phyloP scores from a whole-genome alignment of 2,113 vertebrate genomes.

The Channa argus region DNA sequence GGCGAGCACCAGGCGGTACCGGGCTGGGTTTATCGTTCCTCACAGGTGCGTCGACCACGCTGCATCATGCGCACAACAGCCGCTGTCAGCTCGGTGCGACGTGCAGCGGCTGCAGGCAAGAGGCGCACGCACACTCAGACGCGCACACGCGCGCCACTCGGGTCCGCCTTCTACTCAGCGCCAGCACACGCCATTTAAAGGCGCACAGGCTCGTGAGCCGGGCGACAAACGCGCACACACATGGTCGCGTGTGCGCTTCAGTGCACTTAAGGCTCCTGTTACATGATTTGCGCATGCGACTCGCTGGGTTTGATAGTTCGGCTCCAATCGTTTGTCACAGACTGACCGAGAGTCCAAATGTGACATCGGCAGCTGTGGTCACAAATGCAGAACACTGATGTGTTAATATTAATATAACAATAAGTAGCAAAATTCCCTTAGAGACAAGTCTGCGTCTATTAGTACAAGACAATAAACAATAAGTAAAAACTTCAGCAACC shows the following conservation, averaged over 20 bases:
- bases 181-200: constrained; percentile 80
- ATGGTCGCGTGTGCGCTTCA: not conserved
- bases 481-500: no score
- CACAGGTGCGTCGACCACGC: constrained; percentile 71
- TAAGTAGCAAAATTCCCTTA: no score
- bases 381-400: not conserved
- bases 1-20: constrained; percentile 50
- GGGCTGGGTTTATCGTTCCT: constrained; percentile 56
- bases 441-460: no score
- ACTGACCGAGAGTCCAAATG: not conserved
- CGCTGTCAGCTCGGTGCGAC: constrained; percentile 56
- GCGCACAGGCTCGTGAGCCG: constrained; percentile 41
- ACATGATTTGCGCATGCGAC: not conserved
- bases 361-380: constrained; percentile 9
- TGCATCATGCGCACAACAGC: constrained; percentile 69
- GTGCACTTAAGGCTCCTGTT: not conserved
- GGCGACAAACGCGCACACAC: constrained; percentile 12
- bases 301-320: constrained; percentile 3
- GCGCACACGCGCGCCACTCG: constrained; percentile 48
- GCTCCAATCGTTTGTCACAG: not conserved
- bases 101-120: constrained; percentile 63
- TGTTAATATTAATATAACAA: not conserved
- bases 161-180: constrained; percentile 69
- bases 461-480: no score
- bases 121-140: constrained; percentile 49